These are phyloP conservation scores for Nyctalus aviator DNA, from an alignment of 2,797 vertebrate species.

Conservation along the genomic window DNA sequence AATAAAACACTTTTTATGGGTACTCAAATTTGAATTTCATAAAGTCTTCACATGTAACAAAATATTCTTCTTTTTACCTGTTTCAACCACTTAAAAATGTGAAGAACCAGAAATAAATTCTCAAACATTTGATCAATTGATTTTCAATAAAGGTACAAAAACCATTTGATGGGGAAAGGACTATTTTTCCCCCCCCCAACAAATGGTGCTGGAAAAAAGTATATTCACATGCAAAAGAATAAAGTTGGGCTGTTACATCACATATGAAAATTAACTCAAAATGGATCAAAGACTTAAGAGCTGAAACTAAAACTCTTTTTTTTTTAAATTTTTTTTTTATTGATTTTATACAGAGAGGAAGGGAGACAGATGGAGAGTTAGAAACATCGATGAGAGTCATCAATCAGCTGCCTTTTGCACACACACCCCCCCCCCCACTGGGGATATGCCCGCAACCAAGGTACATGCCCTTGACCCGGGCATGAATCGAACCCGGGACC, in stretches of 20 bases:
- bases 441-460: no score
- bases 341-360: no score
- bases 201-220: background rate
- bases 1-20: background rate
- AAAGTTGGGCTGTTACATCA: background rate
- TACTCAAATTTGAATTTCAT: background rate
- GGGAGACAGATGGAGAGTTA: no score
- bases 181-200: no score
- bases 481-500: no score
- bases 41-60: background rate
- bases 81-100: background rate
- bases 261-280: background rate
- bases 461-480: no score
- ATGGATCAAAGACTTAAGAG: background rate
- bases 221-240: background rate
- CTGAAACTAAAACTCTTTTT: background rate
- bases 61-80: slow-evolving; percentile 3
- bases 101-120: background rate
- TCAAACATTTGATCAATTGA: background rate
- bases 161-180: background rate
- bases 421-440: no score
- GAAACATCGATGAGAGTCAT: no score
- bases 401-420: no score
- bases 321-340: no score
- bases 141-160: background rate